phyloP scores from a whole-genome alignment of 2,797 vertebrate genomes.

The Sebastes iracundus region DNA sequence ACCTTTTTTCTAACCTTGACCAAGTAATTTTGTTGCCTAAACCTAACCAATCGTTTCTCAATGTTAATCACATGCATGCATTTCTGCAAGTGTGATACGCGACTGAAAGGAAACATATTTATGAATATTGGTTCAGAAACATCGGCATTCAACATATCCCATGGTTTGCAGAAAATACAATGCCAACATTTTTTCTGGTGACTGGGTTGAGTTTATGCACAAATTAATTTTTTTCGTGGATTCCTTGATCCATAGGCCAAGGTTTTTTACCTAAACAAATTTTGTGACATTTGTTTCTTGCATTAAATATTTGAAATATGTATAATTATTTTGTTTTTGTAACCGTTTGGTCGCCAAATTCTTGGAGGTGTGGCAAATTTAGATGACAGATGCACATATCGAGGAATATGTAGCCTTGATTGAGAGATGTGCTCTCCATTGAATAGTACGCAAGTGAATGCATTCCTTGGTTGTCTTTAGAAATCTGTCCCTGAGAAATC shows the following conservation, averaged over 20 bases:
- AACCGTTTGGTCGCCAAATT: not conserved
- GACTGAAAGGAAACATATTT: too few relatives aligned
- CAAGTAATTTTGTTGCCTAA: too few relatives aligned
- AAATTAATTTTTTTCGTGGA: too few relatives aligned
- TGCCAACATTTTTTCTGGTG: too few relatives aligned
- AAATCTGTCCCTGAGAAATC: not conserved
- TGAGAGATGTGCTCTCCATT: not conserved
- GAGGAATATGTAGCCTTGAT: not conserved
- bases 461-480: not conserved
- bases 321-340: not conserved
- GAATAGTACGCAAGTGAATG: not conserved
- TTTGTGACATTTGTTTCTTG: not conserved
- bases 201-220: too few relatives aligned
- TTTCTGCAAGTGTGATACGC: too few relatives aligned
- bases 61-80: too few relatives aligned
- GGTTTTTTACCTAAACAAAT: not conserved
- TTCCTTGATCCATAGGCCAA: not conserved
- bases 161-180: too few relatives aligned
- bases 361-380: not conserved
- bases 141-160: too few relatives aligned
- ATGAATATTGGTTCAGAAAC: too few relatives aligned
- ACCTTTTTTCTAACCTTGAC: too few relatives aligned
- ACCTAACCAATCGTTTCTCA: too few relatives aligned
- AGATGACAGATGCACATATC: not conserved
- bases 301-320: not conserved